Conservation (phyloP, 2,113 vertebrate species). For the Euleptes europaea region DNA sequence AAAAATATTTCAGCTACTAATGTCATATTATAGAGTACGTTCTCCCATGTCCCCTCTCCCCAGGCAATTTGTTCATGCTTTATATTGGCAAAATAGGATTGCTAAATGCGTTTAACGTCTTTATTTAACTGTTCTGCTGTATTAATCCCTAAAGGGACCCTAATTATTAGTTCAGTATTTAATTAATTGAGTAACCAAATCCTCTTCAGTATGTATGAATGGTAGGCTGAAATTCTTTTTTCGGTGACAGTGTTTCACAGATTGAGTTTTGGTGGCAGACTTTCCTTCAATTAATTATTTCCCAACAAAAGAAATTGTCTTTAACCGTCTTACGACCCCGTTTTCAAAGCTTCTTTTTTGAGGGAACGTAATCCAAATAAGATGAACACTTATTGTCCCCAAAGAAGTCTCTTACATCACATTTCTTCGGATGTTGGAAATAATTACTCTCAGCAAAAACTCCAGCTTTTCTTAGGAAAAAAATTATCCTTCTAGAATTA, state of each 20-base stretch:
- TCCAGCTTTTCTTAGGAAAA: constrained; percentile 56
- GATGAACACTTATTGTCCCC: constrained; percentile 70
- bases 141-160: constrained; percentile 72
- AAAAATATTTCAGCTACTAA: constrained; percentile 48
- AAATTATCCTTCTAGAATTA: constrained; percentile 56
- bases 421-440: constrained; percentile 64
- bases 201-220: constrained; percentile 64
- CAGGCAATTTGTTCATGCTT: constrained; percentile 63
- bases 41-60: not conserved
- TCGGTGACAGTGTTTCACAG: constrained; percentile 67
- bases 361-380: constrained; percentile 66
- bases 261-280: constrained; percentile 70
- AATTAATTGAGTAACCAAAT: constrained; percentile 77
- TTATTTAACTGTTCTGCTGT: constrained; percentile 70
- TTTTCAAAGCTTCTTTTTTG: constrained; percentile 68
- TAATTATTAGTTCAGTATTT: constrained; percentile 70
- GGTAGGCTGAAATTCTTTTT: constrained; percentile 63
- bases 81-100: constrained; percentile 72
- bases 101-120: constrained; percentile 71
- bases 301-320: constrained; percentile 71
- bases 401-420: constrained; percentile 70
- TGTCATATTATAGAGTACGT: constrained; percentile 64
- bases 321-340: constrained; percentile 68
- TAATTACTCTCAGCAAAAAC: constrained; percentile 56
- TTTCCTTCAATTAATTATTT: constrained; percentile 67